Base-by-base conservation (phyloP, 2,888 invertebrate genomes). In the Seira ritae region DNA sequence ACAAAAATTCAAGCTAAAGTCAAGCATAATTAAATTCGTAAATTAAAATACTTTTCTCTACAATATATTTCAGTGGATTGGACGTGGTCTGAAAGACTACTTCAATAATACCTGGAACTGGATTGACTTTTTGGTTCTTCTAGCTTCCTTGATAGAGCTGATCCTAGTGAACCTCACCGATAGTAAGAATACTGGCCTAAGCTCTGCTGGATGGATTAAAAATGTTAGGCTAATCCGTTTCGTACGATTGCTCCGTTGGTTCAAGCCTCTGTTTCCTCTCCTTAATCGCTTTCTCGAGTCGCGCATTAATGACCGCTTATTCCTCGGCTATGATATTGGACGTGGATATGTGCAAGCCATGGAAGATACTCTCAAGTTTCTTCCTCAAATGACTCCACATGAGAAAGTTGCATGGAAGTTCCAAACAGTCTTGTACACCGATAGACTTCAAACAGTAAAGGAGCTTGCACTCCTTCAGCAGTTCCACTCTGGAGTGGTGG, bases 301-400 rank as follows among this genome's bases (percentile, higher is more conserved):
- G 1, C 91, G 92, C 90, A 92, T 94, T 17, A 93, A 93, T 83
- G 91, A 92, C 62, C 92, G 82, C 3, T 65, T 85, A 8, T 93
- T 93, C 1, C 92, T 92, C 84, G 93, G 93, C 0, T 94, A 93
- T 88, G 94, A 94, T 85, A 92, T 94, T n/a, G 93, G 93, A 0
- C 92, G 93, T 91, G 94, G 93, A 3, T 94, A 93, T 84, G 92
- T 94, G 3, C 92, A 92, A 0, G 93, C 93, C 0, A 92, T 93
- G 66, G 93, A 93, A 86, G 94, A 94, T 86, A 93, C 93, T 0
- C 90, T 92, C 80, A 92, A 91, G 62, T 90, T 93, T 8, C 90
- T 94, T 0, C 92, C 92, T 0, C 93, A 93, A 86, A 90, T 92
- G 89, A 90, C 91, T 0, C 90, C 91, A 50, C 89, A 91, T 75